Evolutionary conservation across 1,140 invertebrate genomes (phyloP).

Genomic region (Drosophila pectinifera): DNA sequence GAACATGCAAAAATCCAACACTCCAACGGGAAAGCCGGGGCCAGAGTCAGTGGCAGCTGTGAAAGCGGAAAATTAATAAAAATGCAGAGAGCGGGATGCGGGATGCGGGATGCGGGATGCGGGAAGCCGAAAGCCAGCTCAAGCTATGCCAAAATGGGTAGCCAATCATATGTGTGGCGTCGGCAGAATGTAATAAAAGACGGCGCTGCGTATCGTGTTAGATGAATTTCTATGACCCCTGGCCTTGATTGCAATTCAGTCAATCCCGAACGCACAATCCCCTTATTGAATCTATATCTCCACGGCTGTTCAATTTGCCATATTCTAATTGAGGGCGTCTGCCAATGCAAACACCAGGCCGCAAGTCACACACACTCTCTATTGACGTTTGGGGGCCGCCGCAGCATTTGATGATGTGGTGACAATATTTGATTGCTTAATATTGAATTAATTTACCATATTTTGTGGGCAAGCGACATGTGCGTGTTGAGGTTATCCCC

Average conservation of each 20-base stretch:
- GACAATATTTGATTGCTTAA: slow-evolving; percentile 81
- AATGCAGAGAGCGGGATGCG: slow-evolving; percentile 1
- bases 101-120: neutral
- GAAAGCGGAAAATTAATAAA: slow-evolving; percentile 58
- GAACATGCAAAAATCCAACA: slow-evolving; percentile 69
- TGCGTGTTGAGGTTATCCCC: slow-evolving; percentile 47
- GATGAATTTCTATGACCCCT: slow-evolving; percentile 44
- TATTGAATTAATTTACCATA: slow-evolving; percentile 82
- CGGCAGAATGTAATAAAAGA: slow-evolving; percentile 44
- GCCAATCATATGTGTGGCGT: slow-evolving; percentile 33
- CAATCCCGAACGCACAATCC: slow-evolving; percentile 8
- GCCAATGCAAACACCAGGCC: slow-evolving; percentile 40
- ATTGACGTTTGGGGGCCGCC: slow-evolving; percentile 55
- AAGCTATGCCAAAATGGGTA: slow-evolving; percentile 18
- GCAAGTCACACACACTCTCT: slow-evolving; percentile 33
- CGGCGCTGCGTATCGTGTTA: slow-evolving; percentile 41
- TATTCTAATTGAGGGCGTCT: slow-evolving; percentile 60
- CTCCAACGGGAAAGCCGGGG: slow-evolving; percentile 29
- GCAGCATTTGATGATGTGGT: slow-evolving; percentile 76
- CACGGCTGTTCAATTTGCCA: slow-evolving; percentile 67
- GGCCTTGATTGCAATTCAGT: slow-evolving; percentile 53
- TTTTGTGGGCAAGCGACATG: slow-evolving; percentile 53
- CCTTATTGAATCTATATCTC: slow-evolving; percentile 27
- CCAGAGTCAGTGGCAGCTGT: slow-evolving; percentile 14
- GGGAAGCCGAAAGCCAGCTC: neutral